Evolutionary conservation across 2,888 invertebrate genomes (phyloP).

Genomic region (Perithous albicinctus): DNA sequence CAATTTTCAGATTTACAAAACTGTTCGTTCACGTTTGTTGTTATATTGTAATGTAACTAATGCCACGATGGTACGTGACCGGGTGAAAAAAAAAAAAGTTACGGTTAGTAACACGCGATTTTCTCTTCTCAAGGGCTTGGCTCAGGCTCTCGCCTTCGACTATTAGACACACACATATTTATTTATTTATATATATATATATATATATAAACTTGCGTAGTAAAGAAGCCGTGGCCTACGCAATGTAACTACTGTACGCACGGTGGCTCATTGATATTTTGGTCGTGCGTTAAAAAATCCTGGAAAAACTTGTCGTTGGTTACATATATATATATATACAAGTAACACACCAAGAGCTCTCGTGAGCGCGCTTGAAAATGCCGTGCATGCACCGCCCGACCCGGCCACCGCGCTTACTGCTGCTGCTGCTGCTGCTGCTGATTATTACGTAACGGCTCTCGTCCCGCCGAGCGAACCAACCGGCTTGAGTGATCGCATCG

Average conservation of each 20-base stretch:
- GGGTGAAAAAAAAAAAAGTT: constrained; percentile 44
- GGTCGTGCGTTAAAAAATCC: constrained; percentile 67
- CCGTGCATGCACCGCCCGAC: constrained; percentile 70
- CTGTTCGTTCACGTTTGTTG: constrained; percentile 6
- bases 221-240: constrained; percentile 25
- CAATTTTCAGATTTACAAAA: neutral
- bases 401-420: constrained; percentile 19
- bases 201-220: neutral
- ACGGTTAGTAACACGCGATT: constrained; percentile 65
- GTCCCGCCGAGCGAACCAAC: constrained; percentile 22
- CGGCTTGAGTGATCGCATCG: constrained; percentile 56
- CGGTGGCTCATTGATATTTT: constrained; percentile 71
- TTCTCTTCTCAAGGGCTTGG: constrained; percentile 76
- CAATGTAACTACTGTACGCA: constrained; percentile 33
- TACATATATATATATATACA: too few species aligned
- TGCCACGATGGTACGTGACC: constrained; percentile 40
- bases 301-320: constrained; percentile 66
- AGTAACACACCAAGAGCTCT: neutral
- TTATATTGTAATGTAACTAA: constrained; percentile 1
- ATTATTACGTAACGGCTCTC: constrained; percentile 69
- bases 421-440: constrained; percentile 12
- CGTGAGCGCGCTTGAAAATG: constrained; percentile 70
- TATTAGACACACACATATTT: constrained; percentile 34
- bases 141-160: constrained; percentile 46
- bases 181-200: neutral